Conservation (phyloP, 1,140 invertebrate genomes). For the Bilobella aurantiaca region DNA sequence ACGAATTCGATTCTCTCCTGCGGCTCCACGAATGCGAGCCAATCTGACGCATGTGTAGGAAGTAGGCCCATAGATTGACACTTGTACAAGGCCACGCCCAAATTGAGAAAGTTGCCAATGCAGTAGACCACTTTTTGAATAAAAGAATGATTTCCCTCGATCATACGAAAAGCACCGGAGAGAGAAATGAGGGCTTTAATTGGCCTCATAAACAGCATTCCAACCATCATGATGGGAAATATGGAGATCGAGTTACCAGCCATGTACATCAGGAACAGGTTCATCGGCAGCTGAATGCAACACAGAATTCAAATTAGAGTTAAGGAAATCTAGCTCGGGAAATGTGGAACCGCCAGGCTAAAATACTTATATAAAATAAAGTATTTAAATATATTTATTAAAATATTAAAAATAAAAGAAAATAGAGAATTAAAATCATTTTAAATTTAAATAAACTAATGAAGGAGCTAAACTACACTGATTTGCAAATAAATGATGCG, state of each 20-base stretch:
- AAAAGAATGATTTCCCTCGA: conserved; percentile 81
- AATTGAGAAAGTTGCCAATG: conserved; percentile 86
- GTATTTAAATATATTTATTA: neutral
- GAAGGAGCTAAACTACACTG: too few relatives aligned
- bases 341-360: too few relatives aligned
- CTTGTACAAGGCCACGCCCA: conserved; percentile 90
- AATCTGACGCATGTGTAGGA: conserved; percentile 95
- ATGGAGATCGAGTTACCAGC: conserved; percentile 98
- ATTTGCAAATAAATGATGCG: too few relatives aligned
- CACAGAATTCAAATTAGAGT: neutral
- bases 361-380: neutral
- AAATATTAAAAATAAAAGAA: too few relatives aligned
- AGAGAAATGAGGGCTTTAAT: conserved; percentile 53
- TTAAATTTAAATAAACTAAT: too few relatives aligned
- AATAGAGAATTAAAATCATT: too few relatives aligned
- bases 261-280: conserved; percentile 99
- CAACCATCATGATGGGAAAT: conserved; percentile 99
- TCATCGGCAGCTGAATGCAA: conserved; percentile 78
- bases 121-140: conserved; percentile 91
- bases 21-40: conserved; percentile 94
- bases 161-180: conserved; percentile 75
- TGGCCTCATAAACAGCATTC: conserved; percentile 92
- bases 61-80: conserved; percentile 97
- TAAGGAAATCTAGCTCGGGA: too few relatives aligned
- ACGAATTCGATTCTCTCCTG: conserved; percentile 76